A percentile compares a stretch with the other conserved stretches of the same genome.
phyloP scores from a whole-genome alignment of 2,888 invertebrate species.

The Chrysomela aeneicollis region DNA sequence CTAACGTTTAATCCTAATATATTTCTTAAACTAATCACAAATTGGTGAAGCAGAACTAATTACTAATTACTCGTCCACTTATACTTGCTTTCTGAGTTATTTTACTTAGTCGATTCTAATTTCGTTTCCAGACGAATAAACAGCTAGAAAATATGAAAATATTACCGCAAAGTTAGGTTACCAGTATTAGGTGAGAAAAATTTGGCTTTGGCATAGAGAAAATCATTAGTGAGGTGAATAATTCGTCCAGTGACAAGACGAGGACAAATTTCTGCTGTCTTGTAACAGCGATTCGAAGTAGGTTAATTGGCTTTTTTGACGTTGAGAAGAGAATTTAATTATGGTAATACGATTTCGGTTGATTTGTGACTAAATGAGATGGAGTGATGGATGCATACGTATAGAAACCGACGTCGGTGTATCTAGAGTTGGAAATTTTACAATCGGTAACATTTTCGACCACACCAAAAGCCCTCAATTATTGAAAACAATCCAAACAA shows the following conservation, averaged over 20 bases:
- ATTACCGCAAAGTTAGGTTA: conserved; percentile 20
- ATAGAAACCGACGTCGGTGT: too few species aligned
- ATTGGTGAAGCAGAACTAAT: too few species aligned
- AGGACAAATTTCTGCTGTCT: conserved; percentile 5
- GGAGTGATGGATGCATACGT: too few species aligned
- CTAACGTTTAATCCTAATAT: too few species aligned
- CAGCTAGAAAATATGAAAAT: conserved; percentile 38
- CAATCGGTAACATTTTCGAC: too few species aligned
- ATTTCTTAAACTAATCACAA: too few species aligned
- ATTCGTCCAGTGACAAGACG: conserved; percentile 23
- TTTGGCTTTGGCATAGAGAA: conserved; percentile 33
- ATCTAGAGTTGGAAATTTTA: too few species aligned
- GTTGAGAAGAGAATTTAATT: background rate
- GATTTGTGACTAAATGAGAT: too few species aligned
- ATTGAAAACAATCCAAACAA: too few species aligned
- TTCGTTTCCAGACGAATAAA: conserved; percentile 29
- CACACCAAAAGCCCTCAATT: too few species aligned
- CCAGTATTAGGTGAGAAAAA: conserved; percentile 37
- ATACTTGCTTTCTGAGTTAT: conserved; percentile 37
- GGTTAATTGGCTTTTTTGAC: conserved; percentile 6
- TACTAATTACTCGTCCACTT: conserved; percentile 17
- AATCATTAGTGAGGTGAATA: conserved; percentile 40
- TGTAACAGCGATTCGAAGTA: background rate
- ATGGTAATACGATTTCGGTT: too few species aligned
- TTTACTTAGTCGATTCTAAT: conserved; percentile 32